Conservation (phyloP, 53 echinoderm and acorn worm species). For the Astropecten irregularis region DNA sequence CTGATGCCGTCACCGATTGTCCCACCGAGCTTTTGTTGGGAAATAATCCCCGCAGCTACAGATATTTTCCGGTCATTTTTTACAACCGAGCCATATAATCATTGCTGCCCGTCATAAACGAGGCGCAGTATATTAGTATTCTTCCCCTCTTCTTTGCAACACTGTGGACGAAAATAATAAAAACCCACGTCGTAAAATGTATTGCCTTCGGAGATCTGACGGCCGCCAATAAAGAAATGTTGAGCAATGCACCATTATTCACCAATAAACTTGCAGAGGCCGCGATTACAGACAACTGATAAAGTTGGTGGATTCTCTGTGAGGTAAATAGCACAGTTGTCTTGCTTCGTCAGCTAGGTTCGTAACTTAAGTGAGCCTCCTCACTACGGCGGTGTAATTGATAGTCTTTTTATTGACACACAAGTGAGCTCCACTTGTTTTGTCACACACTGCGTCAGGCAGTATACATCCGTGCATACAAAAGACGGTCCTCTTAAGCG, state of each 20-base stretch:
- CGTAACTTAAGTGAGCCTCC: too few species aligned
- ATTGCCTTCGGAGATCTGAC: not conserved
- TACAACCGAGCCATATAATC: not conserved
- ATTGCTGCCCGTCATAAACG: not conserved
- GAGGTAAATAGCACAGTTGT: too few species aligned
- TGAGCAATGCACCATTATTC: not conserved
- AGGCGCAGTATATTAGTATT: too few species aligned
- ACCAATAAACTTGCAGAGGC: conserved; percentile 17
- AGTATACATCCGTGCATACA: not conserved
- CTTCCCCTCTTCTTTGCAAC: too few species aligned
- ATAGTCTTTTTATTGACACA: conserved; percentile 24
- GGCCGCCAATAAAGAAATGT: not conserved
- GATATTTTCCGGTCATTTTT: conserved; percentile 46
- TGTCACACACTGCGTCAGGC: too few species aligned
- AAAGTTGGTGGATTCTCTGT: too few species aligned
- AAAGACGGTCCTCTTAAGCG: too few species aligned
- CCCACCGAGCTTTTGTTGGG: conserved; percentile 7
- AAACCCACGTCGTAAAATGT: conserved; percentile 23
- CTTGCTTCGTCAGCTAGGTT: too few species aligned
- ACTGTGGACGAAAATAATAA: too few species aligned
- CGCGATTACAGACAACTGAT: too few species aligned
- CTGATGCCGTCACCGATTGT: conserved; percentile 13
- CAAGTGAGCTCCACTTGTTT: conserved; percentile 9
- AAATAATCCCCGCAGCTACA: conserved; percentile 5
- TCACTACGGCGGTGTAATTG: not conserved